A percentile compares a stretch with the other conserved stretches of the same genome.
Evolutionary conservation across 2,113 vertebrate species (phyloP).

Genomic region (Anarrhichthys ocellatus): DNA sequence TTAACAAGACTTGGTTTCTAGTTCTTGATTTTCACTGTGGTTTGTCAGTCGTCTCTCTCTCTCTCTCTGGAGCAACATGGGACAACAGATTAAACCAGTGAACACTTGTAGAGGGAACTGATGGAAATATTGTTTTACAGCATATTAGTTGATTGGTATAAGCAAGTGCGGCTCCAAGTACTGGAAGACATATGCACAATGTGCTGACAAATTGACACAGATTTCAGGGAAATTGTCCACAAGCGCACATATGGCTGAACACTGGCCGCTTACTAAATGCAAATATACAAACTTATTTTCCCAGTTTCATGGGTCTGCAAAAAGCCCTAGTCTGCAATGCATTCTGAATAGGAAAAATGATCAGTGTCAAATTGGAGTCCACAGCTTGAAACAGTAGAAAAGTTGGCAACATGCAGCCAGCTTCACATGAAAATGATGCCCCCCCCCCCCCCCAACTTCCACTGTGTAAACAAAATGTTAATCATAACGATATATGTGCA

Average conservation of each 20-base stretch:
- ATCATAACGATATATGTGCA: constrained; percentile 29
- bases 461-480: constrained; percentile 39
- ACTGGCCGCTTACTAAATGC: background rate
- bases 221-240: background rate
- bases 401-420: constrained; percentile 30
- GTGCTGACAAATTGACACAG: background rate
- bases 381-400: constrained; percentile 44
- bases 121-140: constrained; percentile 19
- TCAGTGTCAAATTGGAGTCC: constrained; percentile 26
- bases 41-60: background rate
- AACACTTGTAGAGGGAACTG: constrained; percentile 19
- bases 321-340: constrained; percentile 27
- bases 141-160: background rate
- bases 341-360: constrained; percentile 20
- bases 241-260: background rate
- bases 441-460: background rate
- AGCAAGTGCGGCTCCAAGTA: constrained; percentile 6
- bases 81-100: constrained; percentile 7
- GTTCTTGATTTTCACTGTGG: background rate
- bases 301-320: constrained; percentile 17
- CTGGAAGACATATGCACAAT: background rate
- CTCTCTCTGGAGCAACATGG: constrained; percentile 13
- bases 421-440: constrained; percentile 5
- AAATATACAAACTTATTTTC: background rate
- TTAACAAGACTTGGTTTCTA: constrained; percentile 20